These are phyloP conservation scores for Taurulus bubalis DNA, from an alignment of 2,113 vertebrate genomes.

Conservation along the genomic window DNA sequence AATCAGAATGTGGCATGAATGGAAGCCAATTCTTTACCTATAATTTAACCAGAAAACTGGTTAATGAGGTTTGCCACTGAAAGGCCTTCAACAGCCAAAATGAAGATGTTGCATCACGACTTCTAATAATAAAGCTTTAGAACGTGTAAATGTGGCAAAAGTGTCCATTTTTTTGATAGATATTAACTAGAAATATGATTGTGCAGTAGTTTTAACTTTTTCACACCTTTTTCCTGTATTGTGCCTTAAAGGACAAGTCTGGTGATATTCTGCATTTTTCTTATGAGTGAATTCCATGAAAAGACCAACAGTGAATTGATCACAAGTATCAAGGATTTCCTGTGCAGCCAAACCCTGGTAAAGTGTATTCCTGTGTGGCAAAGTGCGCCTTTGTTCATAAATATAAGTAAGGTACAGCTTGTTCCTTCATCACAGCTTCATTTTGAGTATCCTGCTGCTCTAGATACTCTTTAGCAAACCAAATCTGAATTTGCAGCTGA, in stretches of 20 bases:
- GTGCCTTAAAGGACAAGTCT: too few relatives aligned
- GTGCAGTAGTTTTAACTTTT: too few relatives aligned
- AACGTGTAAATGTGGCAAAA: neutral
- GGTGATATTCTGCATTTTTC: too few relatives aligned
- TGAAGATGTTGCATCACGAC: neutral
- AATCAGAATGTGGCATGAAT: neutral
- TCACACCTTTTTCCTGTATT: too few relatives aligned
- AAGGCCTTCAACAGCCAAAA: neutral
- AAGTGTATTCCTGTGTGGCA: neutral
- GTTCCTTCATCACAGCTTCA: too few relatives aligned
- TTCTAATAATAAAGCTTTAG: neutral
- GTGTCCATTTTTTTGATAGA: neutral
- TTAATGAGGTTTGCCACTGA: neutral
- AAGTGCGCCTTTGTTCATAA: too few relatives aligned
- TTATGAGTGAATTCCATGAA: neutral
- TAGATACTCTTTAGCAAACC: too few relatives aligned
- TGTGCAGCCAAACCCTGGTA: neutral
- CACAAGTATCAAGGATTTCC: neutral
- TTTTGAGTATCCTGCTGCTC: neutral
- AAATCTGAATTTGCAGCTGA: too few relatives aligned
- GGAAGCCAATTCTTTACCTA: too few relatives aligned
- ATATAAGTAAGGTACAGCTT: too few relatives aligned
- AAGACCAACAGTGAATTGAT: neutral
- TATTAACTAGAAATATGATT: neutral
- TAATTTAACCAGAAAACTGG: too few relatives aligned